Conservation (phyloP, 2,888 invertebrate genomes). For the Morpho achilles region DNA sequence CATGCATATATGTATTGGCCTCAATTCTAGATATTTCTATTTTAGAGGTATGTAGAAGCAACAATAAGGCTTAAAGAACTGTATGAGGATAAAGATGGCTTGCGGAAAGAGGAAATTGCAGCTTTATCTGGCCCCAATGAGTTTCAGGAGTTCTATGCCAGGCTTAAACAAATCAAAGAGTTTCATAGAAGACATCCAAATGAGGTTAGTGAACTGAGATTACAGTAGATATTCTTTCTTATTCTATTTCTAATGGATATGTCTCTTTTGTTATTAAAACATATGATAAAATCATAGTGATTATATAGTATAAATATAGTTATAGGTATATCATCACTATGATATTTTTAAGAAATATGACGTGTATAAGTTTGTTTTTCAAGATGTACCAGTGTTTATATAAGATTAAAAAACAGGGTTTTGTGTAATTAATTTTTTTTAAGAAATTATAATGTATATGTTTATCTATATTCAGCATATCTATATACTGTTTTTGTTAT, state of each 20-base stretch:
- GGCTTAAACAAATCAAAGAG: constrained; percentile 96
- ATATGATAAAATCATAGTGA: no score
- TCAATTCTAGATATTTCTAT: not conserved
- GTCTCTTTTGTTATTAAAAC: no score
- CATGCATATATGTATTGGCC: no score
- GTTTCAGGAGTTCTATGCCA: constrained; percentile 97
- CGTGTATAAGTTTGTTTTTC: no score
- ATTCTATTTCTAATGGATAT: no score
- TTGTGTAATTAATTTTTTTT: not conserved
- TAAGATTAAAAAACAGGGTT: not conserved
- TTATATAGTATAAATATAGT: no score
- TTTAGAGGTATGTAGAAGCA: constrained; percentile 85
- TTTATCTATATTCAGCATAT: not conserved
- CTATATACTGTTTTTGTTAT: constrained; percentile 31
- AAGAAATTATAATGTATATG: not conserved
- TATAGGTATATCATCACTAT: no score
- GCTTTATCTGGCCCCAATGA: constrained; percentile 98
- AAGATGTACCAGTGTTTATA: not conserved
- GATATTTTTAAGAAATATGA: no score
- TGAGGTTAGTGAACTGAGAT: constrained; percentile 80
- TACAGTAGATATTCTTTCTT: no score
- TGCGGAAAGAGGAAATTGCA: constrained; percentile 95
- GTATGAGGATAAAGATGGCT: constrained; percentile 98
- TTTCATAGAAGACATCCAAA: constrained; percentile 98
- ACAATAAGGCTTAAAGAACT: constrained; percentile 91